These are phyloP conservation scores for Rhinogobius similis DNA, from an alignment of 2,113 vertebrate species.

Conservation along the genomic window DNA sequence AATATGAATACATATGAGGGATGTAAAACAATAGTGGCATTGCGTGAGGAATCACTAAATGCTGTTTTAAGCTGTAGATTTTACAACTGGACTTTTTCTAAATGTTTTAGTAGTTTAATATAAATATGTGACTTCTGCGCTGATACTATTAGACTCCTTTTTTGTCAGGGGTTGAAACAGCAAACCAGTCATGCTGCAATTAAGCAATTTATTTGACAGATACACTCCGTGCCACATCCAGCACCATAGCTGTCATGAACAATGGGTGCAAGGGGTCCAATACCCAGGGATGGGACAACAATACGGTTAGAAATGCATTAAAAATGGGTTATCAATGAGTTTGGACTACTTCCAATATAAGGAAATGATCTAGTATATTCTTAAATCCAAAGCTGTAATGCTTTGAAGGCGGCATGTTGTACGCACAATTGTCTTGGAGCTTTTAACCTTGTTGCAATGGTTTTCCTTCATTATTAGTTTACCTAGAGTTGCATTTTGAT, in stretches of 20 bases:
- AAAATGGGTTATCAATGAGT: background rate
- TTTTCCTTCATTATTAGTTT: too few relatives aligned
- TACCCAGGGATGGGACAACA: background rate
- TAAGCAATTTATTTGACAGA: background rate
- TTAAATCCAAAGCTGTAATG: too few relatives aligned
- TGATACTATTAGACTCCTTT: background rate
- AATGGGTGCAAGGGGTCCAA: background rate
- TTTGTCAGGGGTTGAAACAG: background rate
- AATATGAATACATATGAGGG: background rate
- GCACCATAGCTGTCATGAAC: background rate
- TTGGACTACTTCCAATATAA: too few relatives aligned
- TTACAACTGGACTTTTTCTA: background rate
- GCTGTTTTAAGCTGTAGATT: background rate
- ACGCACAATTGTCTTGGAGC: too few relatives aligned
- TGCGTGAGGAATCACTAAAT: background rate
- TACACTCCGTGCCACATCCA: background rate
- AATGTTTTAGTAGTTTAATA: background rate
- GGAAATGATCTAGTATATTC: too few relatives aligned
- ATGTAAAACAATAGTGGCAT: background rate
- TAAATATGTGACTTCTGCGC: background rate
- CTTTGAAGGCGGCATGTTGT: too few relatives aligned
- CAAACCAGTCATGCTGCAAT: background rate
- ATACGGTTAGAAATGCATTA: background rate
- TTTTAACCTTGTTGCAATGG: too few relatives aligned
- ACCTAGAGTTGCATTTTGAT: too few relatives aligned